Conservation (phyloP, 1,140 invertebrate species). For the Bombus superbus region DNA sequence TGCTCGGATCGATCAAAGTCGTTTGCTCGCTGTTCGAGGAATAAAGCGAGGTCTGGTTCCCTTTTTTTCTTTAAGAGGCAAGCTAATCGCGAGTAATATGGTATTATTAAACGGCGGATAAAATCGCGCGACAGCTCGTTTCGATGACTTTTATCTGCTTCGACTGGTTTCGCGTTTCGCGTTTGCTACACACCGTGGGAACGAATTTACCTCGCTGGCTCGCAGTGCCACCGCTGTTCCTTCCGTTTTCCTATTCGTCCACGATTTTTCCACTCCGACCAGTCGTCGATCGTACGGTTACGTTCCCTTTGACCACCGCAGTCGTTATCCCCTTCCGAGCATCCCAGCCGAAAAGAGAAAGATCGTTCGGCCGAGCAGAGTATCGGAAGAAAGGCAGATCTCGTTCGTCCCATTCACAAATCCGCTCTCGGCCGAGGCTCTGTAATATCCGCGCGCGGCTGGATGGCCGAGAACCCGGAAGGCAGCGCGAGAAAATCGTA, state of each 20-base stretch:
- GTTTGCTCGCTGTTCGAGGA: neutral
- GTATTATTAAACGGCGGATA: conserved; percentile 25
- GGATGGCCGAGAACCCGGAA: conserved; percentile 58
- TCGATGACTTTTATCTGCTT: conserved; percentile 10
- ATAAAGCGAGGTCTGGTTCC: too few species aligned
- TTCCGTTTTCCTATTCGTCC: neutral
- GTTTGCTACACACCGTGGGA: conserved; percentile 38
- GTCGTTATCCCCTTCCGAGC: too few species aligned
- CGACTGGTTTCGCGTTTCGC: conserved; percentile 41
- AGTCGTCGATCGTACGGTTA: too few species aligned
- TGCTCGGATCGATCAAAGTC: too few species aligned
- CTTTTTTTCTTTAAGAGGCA: neutral
- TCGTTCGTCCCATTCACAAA: conserved; percentile 23
- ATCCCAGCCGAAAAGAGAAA: too few species aligned
- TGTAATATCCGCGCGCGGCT: neutral
- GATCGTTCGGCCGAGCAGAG: too few species aligned
- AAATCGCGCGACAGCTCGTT: conserved; percentile 6
- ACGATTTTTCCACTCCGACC: too few species aligned
- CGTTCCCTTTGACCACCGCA: neutral
- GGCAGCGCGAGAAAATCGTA: conserved; percentile 64
- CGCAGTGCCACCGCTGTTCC: neutral
- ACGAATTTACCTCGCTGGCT: conserved; percentile 2
- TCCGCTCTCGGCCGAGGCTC: neutral
- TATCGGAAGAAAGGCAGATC: neutral
- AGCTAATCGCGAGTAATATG: neutral